Conservation (phyloP, 1,140 invertebrate species). For the Drosophila orena region DNA sequence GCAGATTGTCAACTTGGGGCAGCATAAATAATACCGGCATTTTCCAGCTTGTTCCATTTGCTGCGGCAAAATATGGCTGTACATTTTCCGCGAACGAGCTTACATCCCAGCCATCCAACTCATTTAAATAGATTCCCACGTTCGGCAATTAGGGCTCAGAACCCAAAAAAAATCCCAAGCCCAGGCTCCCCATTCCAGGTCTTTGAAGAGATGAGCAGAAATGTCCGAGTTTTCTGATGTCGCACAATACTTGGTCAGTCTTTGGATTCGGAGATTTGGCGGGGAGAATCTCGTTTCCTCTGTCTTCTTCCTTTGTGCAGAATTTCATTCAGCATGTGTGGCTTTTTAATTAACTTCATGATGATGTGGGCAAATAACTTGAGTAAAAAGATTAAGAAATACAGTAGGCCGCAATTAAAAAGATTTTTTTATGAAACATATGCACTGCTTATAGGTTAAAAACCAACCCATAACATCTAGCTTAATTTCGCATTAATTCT, state of each 20-base stretch:
- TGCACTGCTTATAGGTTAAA: constrained; percentile 6
- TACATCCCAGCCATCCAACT: constrained; percentile 38
- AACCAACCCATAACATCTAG: constrained; percentile 16
- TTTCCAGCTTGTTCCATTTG: constrained; percentile 30
- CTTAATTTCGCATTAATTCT: constrained; percentile 22
- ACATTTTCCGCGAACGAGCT: constrained; percentile 43
- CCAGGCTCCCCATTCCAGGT: constrained; percentile 18
- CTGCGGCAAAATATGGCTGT: background rate
- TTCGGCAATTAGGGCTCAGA: constrained; percentile 73
- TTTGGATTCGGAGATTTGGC: constrained; percentile 17
- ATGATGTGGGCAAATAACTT: constrained; percentile 55
- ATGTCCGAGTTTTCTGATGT: constrained; percentile 46
- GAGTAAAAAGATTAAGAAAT: background rate
- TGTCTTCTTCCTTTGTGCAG: constrained; percentile 47
- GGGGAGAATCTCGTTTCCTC: constrained; percentile 13
- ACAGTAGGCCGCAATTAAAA: background rate
- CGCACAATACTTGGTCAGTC: constrained; percentile 33
- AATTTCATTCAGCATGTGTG: constrained; percentile 73
- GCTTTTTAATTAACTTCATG: constrained; percentile 81
- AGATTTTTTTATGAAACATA: background rate
- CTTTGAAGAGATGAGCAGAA: constrained; percentile 5
- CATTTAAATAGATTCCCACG: constrained; percentile 78
- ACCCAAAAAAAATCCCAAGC: constrained; percentile 36
- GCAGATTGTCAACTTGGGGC: constrained; percentile 50
- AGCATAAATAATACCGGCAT: constrained; percentile 32